A percentile compares a stretch with the other conserved stretches of the same genome.
Evolutionary conservation across 2,113 vertebrate species (phyloP).

Genomic region (Ciconia maguari): DNA sequence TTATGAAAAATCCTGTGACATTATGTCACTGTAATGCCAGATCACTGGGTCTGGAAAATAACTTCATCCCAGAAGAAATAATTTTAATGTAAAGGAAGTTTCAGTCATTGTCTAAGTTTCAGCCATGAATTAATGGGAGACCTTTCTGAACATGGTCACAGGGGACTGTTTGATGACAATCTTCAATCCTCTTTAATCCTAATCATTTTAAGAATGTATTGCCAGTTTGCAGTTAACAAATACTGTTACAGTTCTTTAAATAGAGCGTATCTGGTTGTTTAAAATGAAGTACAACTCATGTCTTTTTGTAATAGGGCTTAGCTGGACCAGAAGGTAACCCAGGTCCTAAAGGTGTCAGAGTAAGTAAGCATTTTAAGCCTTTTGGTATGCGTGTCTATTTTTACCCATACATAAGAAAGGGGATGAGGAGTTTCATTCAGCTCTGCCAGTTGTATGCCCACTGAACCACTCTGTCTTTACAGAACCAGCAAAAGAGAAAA

Average conservation of each 20-base stretch:
- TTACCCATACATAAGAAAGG: background rate
- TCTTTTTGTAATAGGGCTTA: slow-evolving; percentile 81
- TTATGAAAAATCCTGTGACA: background rate
- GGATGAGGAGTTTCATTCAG: background rate
- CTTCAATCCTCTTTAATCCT: background rate
- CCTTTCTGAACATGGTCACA: background rate
- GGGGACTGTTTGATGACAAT: background rate
- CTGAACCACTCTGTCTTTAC: background rate
- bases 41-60: background rate
- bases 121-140: background rate
- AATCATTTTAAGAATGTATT: background rate
- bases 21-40: background rate
- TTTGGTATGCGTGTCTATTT: background rate
- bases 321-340: slow-evolving; percentile 92
- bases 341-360: slow-evolving; percentile 91
- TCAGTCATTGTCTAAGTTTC: background rate
- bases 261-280: background rate
- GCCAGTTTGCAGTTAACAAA: background rate
- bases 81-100: background rate
- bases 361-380: slow-evolving; percentile 78
- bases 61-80: background rate
- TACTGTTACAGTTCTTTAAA: background rate
- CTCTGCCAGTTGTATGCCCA: background rate
- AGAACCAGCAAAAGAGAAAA: background rate
- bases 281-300: slow-evolving; percentile 9